phyloP scores from a whole-genome alignment of 2,113 vertebrate genomes.

The Telmatochromis brichardi region DNA sequence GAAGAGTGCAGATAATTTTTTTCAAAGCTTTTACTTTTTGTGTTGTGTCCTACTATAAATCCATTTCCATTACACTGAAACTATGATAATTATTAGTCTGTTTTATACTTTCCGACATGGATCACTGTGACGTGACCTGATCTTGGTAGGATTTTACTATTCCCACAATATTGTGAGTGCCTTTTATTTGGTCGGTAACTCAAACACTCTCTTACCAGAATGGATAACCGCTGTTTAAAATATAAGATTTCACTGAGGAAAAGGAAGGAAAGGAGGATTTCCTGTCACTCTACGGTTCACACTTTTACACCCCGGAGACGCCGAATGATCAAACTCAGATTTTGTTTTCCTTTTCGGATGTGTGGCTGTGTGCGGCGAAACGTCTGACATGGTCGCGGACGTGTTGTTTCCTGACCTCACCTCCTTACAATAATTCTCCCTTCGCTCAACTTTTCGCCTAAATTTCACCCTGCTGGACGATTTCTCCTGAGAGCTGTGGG shows the following conservation, averaged over 20 bases:
- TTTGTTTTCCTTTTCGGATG: neutral
- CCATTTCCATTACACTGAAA: neutral
- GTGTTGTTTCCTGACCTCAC: neutral
- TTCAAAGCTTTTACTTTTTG: neutral
- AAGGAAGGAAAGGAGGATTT: neutral
- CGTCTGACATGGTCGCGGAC: neutral
- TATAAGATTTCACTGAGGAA: neutral
- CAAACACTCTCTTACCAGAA: neutral
- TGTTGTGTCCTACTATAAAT: neutral
- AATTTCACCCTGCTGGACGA: conserved; percentile 7
- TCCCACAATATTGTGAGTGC: neutral
- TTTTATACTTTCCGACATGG: neutral
- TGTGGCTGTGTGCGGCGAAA: neutral
- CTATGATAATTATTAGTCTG: neutral
- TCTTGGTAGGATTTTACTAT: neutral
- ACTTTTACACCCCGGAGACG: neutral
- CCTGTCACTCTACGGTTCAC: neutral
- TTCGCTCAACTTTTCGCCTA: conserved; percentile 11
- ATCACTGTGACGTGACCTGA: neutral
- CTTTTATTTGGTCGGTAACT: neutral
- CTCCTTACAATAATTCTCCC: neutral
- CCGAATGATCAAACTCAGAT: neutral
- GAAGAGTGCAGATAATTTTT: neutral
- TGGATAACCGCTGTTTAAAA: neutral
- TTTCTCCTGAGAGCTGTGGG: conserved; percentile 8